Base-by-base conservation (phyloP, 2,797 vertebrate species). In the Schizothorax lantsangensis region DNA sequence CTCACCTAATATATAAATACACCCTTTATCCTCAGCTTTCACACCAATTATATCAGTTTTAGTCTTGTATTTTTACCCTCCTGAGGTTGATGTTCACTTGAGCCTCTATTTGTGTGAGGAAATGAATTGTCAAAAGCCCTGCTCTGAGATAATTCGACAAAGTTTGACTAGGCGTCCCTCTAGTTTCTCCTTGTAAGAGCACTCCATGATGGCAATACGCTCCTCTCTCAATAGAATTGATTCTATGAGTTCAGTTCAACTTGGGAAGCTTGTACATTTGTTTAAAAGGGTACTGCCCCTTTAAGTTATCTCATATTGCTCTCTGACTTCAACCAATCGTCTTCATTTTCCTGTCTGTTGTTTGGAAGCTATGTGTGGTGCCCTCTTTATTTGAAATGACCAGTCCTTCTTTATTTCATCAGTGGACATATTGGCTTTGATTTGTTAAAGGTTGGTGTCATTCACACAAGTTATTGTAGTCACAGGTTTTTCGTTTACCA, bases 301-400 rank as follows among this genome's bases (percentile, higher is more conserved):
- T 94, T 92, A 92, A 95, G 93, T 93, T 92, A 89, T 88, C 81
- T 91, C 75, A 85, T 84, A 83, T 88, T 74, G 77, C 90, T 78
- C 69, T 90, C 86, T 84, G 84, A 87, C 87, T 89, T 92, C 87
- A 77, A 49, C 85, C 74, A 90, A 83, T 83, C 80, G 14, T 82
- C 77, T 84, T 79, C 77, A 78, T 82, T 83, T 80, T 73, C 62
- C 52, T n/a, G 33, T 74, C 38, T 36, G 71, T 69, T 38, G 43
- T 79, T 84, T 86, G 75, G 69, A 74, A 64, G 88, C 88, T n/a
- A 10, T 26, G 36, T 26, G 66, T 77, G 47, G n/a, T 89, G 49
- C 43, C 89, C 89, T 94, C 93, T 94, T 92, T 91, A 92, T 94
- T 95, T 94, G 94, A 94, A 95, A 94, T 94, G 93, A 94, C 91